These are phyloP conservation scores for Aselliscus stoliczkanus DNA, from an alignment of 2,797 vertebrate genomes.

Conservation along the genomic window DNA sequence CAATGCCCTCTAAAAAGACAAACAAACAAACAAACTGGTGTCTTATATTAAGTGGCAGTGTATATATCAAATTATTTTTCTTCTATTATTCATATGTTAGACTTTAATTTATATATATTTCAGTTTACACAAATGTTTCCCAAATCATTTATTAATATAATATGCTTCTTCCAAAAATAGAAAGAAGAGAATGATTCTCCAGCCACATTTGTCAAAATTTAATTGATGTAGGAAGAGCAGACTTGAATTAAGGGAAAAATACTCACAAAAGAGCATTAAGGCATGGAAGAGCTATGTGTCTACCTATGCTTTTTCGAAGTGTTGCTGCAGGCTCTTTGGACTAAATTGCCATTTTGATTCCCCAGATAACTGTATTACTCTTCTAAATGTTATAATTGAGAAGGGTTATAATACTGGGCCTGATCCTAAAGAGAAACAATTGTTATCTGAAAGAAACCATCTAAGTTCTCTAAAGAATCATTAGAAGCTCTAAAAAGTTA, in stretches of 20 bases:
- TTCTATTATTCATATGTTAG: background rate
- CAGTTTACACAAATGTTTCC: background rate
- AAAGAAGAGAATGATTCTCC: background rate
- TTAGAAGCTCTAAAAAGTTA: background rate
- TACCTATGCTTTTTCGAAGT: background rate
- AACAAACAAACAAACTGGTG: too few species aligned
- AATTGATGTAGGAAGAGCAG: background rate
- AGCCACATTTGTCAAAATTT: background rate
- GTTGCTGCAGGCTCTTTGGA: background rate
- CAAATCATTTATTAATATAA: background rate
- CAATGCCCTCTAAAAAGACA: too few species aligned
- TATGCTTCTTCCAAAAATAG: background rate
- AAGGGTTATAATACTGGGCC: background rate
- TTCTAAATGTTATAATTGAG: background rate
- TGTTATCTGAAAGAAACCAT: background rate
- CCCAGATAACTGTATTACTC: background rate
- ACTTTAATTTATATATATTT: background rate
- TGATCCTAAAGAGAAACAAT: conserved; percentile 12
- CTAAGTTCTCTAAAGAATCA: background rate
- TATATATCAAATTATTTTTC: background rate
- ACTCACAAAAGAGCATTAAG: background rate
- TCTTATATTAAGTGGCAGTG: background rate
- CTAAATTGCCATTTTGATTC: background rate
- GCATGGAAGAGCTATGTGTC: background rate
- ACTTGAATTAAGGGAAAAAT: background rate